Conservation (phyloP, 2,113 vertebrate genomes). For the Tichodroma muraria region DNA sequence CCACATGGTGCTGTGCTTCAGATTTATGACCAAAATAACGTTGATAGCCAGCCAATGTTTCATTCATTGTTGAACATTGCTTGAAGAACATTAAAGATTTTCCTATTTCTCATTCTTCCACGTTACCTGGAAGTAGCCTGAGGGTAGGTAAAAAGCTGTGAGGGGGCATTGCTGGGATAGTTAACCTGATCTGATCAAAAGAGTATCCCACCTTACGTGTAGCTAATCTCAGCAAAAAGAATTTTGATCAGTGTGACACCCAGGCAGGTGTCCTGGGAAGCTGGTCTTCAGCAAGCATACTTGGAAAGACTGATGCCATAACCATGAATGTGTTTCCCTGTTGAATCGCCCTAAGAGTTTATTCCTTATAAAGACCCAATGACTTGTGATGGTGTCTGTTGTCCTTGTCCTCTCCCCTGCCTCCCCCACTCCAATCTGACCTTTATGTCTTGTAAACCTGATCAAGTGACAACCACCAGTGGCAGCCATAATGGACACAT, state of each 20-base stretch:
- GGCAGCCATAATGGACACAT: rapidly evolving
- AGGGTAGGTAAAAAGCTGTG: not conserved
- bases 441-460: too few species aligned
- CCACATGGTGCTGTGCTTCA: not conserved
- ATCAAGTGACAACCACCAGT: not conserved
- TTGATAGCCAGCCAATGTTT: not conserved
- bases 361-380: not conserved
- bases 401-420: not conserved
- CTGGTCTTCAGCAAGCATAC: rapidly evolving
- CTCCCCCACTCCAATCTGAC: not conserved
- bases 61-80: not conserved
- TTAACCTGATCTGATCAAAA: not conserved
- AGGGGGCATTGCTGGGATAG: not conserved
- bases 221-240: not conserved
- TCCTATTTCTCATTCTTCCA: not conserved
- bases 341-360: not conserved
- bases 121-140: rapidly evolving
- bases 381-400: too few species aligned
- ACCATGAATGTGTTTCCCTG: rapidly evolving
- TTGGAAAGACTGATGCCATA: not conserved
- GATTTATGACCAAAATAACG: not conserved
- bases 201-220: rapidly evolving
- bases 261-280: not conserved
- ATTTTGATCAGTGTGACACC: not conserved
- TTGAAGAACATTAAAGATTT: not conserved